Evolutionary conservation across 2,888 invertebrate species (phyloP).

Genomic region (Incurvaria masculella): DNA sequence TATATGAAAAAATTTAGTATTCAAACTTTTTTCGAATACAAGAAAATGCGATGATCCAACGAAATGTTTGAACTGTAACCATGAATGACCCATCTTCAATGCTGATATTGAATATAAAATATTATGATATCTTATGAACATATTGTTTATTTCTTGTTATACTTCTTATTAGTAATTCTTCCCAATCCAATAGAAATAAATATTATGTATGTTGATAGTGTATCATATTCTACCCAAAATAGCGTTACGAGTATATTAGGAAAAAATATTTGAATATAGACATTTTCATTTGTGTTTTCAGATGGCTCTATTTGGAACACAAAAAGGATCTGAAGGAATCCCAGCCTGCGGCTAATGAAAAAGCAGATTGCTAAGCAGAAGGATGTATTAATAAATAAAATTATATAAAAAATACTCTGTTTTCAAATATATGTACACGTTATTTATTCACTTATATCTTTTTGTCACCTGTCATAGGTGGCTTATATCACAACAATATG

Average conservation of each 20-base stretch:
- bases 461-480: background rate
- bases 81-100: no score
- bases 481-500: background rate
- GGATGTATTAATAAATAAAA: slow-evolving; percentile 15
- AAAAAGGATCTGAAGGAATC: slow-evolving; percentile 37
- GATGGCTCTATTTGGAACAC: slow-evolving; percentile 69
- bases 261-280: background rate
- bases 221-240: background rate
- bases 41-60: no score
- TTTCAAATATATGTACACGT: background rate
- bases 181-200: no score
- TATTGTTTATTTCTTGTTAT: no score
- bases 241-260: background rate
- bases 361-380: slow-evolving; percentile 27
- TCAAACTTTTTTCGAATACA: no score
- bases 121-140: no score
- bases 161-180: no score
- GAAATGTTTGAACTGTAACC: no score
- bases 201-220: background rate
- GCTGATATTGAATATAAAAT: no score
- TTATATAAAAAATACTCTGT: background rate
- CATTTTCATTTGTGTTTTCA: slow-evolving; percentile 24
- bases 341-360: no score
- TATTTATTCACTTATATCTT: background rate
- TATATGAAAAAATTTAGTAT: no score